Percentiles rank a stretch among this genome's conserved stretches.
Evolutionary conservation across 2,113 vertebrate genomes (phyloP).

Genomic region (rat (Rattus norvegicus)): GRCr8 NC_086023.1:66465501-66466000

Average conservation of each 20-base stretch:
- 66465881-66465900: background rate
- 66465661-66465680: background rate
- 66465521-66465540: constrained; percentile 4
- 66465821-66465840: background rate
- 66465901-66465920: background rate
- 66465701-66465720: background rate
- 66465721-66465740: background rate
- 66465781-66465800: constrained; percentile 17
- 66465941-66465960: constrained; percentile 17
- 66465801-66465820: constrained; percentile 10
- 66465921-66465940: constrained; percentile 21
- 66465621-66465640: background rate
- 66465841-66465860: background rate
- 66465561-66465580: background rate
- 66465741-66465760: constrained; percentile 5
- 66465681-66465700: constrained; percentile 7
- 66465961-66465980: background rate
- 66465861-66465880: constrained; percentile 27
- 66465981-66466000: background rate
- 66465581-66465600: background rate
- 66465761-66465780: constrained; percentile 40
- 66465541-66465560: constrained; percentile 17
- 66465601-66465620: background rate
- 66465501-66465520: background rate
- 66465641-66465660: background rate